Evolutionary conservation across 2,888 invertebrate species (phyloP).

Genomic region (Macaria liturata): DNA sequence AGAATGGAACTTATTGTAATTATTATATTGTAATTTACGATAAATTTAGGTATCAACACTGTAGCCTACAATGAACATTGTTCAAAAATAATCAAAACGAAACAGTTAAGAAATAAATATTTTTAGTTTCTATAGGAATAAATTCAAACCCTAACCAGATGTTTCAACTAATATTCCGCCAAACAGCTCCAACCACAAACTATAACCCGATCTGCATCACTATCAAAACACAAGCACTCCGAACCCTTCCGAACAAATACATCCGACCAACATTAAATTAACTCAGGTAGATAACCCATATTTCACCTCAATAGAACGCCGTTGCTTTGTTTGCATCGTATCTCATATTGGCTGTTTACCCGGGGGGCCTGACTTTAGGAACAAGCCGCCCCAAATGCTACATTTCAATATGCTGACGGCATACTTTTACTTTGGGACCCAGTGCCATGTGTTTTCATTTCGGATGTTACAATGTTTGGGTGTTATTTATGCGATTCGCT

Average conservation of each 20-base stretch:
- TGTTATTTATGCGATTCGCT: constrained; percentile 17
- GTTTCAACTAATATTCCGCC: too few species aligned
- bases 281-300: constrained; percentile 25
- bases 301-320: constrained; percentile 23
- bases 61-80: too few species aligned
- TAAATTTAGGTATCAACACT: too few species aligned
- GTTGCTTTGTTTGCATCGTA: constrained; percentile 21
- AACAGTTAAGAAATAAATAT: too few species aligned
- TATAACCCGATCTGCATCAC: neutral
- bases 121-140: too few species aligned
- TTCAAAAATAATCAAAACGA: too few species aligned
- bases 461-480: constrained; percentile 4
- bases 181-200: too few species aligned
- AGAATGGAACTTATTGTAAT: too few species aligned
- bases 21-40: too few species aligned
- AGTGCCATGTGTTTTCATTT: constrained; percentile 26
- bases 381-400: constrained; percentile 69
- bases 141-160: too few species aligned
- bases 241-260: constrained; percentile 16
- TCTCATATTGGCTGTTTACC: constrained; percentile 45
- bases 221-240: neutral
- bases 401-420: constrained; percentile 75
- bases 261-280: constrained; percentile 22
- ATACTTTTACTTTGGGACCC: constrained; percentile 33
- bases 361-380: constrained; percentile 41